Evolutionary conservation across 1,140 invertebrate genomes (phyloP), one percentile per base, ranked within the genome.

Genomic region (Homalodisca vitripennis): DNA sequence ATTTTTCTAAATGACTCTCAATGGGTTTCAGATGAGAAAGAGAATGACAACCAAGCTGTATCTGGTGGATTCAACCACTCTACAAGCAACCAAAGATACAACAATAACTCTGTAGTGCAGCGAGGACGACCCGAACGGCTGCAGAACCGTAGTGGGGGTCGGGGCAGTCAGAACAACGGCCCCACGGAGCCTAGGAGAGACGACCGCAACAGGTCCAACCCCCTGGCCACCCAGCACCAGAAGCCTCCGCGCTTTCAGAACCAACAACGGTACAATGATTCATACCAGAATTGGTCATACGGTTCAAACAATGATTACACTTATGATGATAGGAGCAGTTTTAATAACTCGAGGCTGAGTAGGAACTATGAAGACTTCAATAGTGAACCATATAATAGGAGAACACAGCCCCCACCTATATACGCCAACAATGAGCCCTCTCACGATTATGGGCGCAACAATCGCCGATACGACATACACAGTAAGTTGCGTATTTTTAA

Each of bases 181-280:
- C 62, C 30, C 46, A 26, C 60, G 67, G 68, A 68, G 68, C 41
- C 14, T 66, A 65, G 20, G 65, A 32, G 71, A 32, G 73, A 71
- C 1, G 70, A 71, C 13, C 72, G 70, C 26, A 68, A 48, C 30
- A 27, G 51, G 69, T 78, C 77, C 70, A 78, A 81, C 73, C 81
- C 81, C 74, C 81, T 80, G 60, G 83, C 80, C 46, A 73, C 14
- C 12, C 32, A 60, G 69, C 79, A 77, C 70, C 79, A 82, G 73
- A 82, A 81, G 75, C 82, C 80, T 63, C 84, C 80, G 46, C 26
- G 55, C 12, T 83, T 83, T 75, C 81, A 83, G 70, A 72, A 74
- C 20, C 73, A 74, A 55, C 69, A 72, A 48, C 66, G 51, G n/a
- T 30, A 53, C 47, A 24, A 53, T 20, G 65, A 67, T 10, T 51